Conservation (phyloP, 2,113 vertebrate genomes). For the Beaufortia kweichowensis region DNA sequence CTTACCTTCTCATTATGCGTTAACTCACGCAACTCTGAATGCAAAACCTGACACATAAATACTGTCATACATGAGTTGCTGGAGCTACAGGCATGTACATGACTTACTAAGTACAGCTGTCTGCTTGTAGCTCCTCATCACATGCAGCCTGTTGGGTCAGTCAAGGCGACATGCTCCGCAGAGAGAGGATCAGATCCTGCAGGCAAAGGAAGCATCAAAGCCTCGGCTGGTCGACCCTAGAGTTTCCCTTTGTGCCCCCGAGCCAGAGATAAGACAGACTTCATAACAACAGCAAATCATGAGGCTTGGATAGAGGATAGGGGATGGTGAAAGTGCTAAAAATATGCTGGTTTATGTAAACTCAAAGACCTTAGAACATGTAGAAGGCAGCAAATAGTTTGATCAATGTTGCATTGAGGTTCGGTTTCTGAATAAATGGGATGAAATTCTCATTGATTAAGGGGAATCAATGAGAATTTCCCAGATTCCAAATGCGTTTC, state of each 20-base stretch:
- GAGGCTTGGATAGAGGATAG: constrained; percentile 20
- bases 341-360: constrained; percentile 30
- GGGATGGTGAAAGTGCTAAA: constrained; percentile 24
- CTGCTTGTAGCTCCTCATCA: constrained; percentile 1
- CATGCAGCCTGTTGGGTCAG: constrained; percentile 23
- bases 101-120: constrained; percentile 16
- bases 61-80: constrained; percentile 16
- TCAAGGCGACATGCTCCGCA: constrained; percentile 21
- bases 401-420: background rate
- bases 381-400: constrained; percentile 2
- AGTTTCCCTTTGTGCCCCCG: constrained; percentile 17
- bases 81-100: constrained; percentile 2
- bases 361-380: constrained; percentile 18
- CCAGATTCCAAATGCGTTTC: background rate
- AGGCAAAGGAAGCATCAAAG: constrained; percentile 31
- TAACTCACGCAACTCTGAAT: constrained; percentile 7
- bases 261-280: constrained; percentile 22
- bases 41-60: constrained; percentile 29
- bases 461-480: background rate
- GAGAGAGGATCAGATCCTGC: constrained; percentile 25
- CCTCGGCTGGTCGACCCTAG: constrained; percentile 20
- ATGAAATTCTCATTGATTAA: background rate
- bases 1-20: background rate
- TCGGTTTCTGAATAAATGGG: background rate
- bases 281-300: constrained; percentile 38